These are phyloP conservation scores for Hypselothyrea guttata DNA, from an alignment of 2,888 invertebrate genomes.

Conservation along the genomic window DNA sequence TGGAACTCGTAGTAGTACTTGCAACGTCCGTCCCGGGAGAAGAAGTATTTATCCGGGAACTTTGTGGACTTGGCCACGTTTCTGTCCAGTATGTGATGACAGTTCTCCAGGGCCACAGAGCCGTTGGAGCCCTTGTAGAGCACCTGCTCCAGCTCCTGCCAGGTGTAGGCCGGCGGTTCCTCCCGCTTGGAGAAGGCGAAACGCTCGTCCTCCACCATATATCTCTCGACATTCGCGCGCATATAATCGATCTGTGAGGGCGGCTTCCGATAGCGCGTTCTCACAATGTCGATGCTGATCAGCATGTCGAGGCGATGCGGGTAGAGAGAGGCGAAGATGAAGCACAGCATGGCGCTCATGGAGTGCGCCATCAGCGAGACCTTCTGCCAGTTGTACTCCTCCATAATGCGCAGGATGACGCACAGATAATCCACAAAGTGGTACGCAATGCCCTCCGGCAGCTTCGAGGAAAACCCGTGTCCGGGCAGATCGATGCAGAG, in stretches of 20 bases:
- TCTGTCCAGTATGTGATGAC: constrained; percentile 84
- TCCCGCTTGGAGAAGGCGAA: constrained; percentile 65
- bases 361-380: constrained; percentile 88
- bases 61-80: constrained; percentile 84
- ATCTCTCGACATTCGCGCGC: constrained; percentile 80
- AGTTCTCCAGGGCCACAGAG: constrained; percentile 84
- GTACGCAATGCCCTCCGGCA: constrained; percentile 84
- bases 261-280: constrained; percentile 60
- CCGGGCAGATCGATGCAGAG: constrained; percentile 88
- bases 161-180: constrained; percentile 86
- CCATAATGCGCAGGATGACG: constrained; percentile 84
- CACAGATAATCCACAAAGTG: constrained; percentile 82
- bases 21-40: constrained; percentile 78
- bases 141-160: constrained; percentile 85
- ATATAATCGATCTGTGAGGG: constrained; percentile 74
- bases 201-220: constrained; percentile 83
- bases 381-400: constrained; percentile 87
- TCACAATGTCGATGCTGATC: constrained; percentile 79
- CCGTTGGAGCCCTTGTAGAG: constrained; percentile 84
- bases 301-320: constrained; percentile 81
- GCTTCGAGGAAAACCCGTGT: constrained; percentile 87
- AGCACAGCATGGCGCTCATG: constrained; percentile 85
- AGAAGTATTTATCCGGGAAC: constrained; percentile 85
- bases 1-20: constrained; percentile 75
- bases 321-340: constrained; percentile 85